phyloP scores from a whole-genome alignment of 2,888 invertebrate genomes.

The Zhuqinia jingwanae region DNA sequence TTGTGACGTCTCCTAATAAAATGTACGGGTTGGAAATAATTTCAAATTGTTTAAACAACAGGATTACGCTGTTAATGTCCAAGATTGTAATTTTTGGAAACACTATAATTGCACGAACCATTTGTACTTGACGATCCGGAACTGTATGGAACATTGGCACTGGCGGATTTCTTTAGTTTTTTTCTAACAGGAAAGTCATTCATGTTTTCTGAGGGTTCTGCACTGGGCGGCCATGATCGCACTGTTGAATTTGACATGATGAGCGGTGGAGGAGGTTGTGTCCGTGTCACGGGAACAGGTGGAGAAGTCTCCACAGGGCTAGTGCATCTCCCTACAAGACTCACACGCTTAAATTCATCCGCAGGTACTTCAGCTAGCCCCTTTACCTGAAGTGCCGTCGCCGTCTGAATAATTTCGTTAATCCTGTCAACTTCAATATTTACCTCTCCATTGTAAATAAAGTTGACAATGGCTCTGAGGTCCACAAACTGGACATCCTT shows the following conservation, averaged over 20 bases:
- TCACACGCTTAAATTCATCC: constrained; percentile 78
- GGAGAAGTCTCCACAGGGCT: constrained; percentile 54
- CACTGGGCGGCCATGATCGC: constrained; percentile 74
- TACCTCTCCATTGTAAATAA: constrained; percentile 96
- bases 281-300: constrained; percentile 44
- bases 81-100: constrained; percentile 3
- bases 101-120: constrained; percentile 66
- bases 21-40: background rate
- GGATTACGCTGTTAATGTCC: too few relatives aligned
- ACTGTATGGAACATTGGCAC: constrained; percentile 75
- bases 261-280: constrained; percentile 71
- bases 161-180: constrained; percentile 78
- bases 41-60: background rate
- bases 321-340: constrained; percentile 62
- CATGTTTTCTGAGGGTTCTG: constrained; percentile 70
- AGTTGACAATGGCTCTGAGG: constrained; percentile 81
- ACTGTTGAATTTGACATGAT: constrained; percentile 70
- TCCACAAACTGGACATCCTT: constrained; percentile 80
- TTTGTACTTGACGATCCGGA: constrained; percentile 78
- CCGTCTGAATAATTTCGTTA: constrained; percentile 86
- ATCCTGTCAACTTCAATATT: constrained; percentile 94
- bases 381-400: constrained; percentile 93
- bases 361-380: constrained; percentile 92
- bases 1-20: constrained; percentile 63
- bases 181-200: constrained; percentile 77